A percentile compares a stretch with the other conserved stretches of the same genome.
These are phyloP conservation scores for Oostethus manadensis DNA, from an alignment of 2,113 vertebrate genomes.

Conservation along the genomic window DNA sequence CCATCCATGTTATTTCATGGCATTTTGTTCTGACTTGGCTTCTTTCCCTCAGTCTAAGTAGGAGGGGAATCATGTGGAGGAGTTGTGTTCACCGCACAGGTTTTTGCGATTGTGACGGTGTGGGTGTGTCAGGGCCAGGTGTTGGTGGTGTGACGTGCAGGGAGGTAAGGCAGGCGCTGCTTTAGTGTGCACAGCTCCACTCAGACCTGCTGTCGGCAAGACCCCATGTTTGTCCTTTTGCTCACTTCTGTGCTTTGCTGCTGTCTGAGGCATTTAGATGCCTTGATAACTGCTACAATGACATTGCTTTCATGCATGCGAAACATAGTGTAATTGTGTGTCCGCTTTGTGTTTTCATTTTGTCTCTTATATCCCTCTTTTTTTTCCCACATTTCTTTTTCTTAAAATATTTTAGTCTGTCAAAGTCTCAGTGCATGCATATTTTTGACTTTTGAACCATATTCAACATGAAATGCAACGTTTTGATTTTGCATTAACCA, in stretches of 20 bases:
- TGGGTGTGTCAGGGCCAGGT: slow-evolving; percentile 67
- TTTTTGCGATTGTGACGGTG: slow-evolving; percentile 62
- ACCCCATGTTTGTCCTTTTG: slow-evolving; percentile 70
- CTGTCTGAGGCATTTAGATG: slow-evolving; percentile 63
- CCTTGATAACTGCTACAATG: slow-evolving; percentile 57
- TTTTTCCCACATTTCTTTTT: slow-evolving; percentile 35
- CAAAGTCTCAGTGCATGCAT: slow-evolving; percentile 59
- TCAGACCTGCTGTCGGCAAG: slow-evolving; percentile 68
- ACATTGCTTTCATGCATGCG: slow-evolving; percentile 73
- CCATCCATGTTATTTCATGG: slow-evolving; percentile 61
- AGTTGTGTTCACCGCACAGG: slow-evolving; percentile 58
- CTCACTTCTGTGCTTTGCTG: slow-evolving; percentile 70
- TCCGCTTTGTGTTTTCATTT: slow-evolving; percentile 50
- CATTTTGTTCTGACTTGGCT: slow-evolving; percentile 71
- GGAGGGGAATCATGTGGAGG: slow-evolving; percentile 59
- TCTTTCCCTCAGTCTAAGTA: slow-evolving; percentile 68
- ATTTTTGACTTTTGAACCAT: slow-evolving; percentile 59
- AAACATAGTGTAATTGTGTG: slow-evolving; percentile 64
- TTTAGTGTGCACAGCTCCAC: slow-evolving; percentile 71
- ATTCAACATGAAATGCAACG: slow-evolving; percentile 65
- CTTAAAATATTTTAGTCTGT: slow-evolving; percentile 43
- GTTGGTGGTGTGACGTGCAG: slow-evolving; percentile 65
- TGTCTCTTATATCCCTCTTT: slow-evolving; percentile 48
- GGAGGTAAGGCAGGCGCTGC: slow-evolving; percentile 71
- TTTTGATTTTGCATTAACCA: slow-evolving; percentile 70